These are phyloP conservation scores for Phalera bucephala DNA, from an alignment of 2,888 invertebrate genomes.

Conservation along the genomic window DNA sequence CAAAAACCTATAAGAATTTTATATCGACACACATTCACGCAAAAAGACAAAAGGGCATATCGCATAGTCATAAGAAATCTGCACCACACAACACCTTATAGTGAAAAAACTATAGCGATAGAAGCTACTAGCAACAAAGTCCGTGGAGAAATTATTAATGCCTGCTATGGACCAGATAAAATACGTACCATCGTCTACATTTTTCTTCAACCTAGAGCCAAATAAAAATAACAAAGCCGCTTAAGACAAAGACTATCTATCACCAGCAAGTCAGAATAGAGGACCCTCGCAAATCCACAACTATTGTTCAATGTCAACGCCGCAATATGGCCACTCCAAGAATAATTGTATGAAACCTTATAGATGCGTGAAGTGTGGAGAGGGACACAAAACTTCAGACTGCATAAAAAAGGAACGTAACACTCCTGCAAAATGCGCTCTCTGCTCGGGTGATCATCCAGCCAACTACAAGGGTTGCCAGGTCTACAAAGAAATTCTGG, in stretches of 20 bases:
- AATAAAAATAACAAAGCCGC: neutral
- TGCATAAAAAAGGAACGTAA: neutral
- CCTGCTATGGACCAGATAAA: neutral
- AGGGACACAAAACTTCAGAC: neutral
- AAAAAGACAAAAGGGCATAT: neutral
- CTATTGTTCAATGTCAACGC: neutral
- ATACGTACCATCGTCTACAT: neutral
- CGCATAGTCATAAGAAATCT: neutral
- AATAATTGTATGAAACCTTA: neutral
- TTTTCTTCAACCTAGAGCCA: neutral
- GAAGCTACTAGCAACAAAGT: neutral
- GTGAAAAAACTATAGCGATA: neutral
- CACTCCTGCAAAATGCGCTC: neutral
- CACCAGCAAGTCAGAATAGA: neutral
- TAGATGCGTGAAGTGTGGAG: neutral
- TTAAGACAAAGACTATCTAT: neutral
- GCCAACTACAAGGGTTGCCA: neutral
- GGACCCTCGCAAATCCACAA: neutral
- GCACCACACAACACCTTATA: neutral
- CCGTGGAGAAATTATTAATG: neutral
- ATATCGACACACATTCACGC: neutral
- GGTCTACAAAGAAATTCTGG: neutral
- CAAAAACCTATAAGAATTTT: neutral
- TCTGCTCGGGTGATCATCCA: neutral
- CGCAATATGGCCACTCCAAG: neutral